Percentiles rank a stretch among this genome's conserved stretches.
These are phyloP conservation scores for Atherinosoma microstoma DNA, from an alignment of 2,797 vertebrate genomes.

Conservation along the genomic window DNA sequence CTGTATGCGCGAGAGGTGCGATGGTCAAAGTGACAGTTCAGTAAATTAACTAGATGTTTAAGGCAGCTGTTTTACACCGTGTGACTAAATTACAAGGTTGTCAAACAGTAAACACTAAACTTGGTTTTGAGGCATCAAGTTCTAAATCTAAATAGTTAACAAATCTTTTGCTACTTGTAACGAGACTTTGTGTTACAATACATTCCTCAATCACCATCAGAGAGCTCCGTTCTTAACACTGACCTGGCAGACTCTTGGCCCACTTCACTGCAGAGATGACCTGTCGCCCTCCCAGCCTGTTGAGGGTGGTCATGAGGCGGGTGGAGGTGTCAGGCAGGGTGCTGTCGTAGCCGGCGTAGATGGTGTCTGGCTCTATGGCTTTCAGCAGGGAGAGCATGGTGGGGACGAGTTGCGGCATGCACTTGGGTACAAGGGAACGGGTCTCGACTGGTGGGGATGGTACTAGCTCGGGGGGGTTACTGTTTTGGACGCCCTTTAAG, in stretches of 20 bases:
- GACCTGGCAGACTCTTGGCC: slow-evolving; percentile 98
- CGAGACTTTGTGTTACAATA: too few relatives aligned
- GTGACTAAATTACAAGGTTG: neutral
- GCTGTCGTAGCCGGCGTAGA: slow-evolving; percentile 94
- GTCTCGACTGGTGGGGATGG: slow-evolving; percentile 67
- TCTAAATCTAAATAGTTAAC: neutral
- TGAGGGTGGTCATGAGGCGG: slow-evolving; percentile 93
- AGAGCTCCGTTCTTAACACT: neutral
- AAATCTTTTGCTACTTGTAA: neutral
- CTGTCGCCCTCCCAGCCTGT: slow-evolving; percentile 94
- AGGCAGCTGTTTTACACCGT: neutral
- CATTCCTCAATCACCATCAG: neutral
- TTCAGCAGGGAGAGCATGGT: slow-evolving; percentile 95
- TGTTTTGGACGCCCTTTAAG: slow-evolving; percentile 86
- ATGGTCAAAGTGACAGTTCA: neutral
- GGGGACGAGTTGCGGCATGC: slow-evolving; percentile 93
- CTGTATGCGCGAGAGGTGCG: neutral
- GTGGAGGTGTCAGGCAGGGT: slow-evolving; percentile 91
- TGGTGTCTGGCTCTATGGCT: slow-evolving; percentile 95
- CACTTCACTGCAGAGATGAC: slow-evolving; percentile 97
- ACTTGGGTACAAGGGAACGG: slow-evolving; percentile 87
- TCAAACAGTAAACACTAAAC: neutral
- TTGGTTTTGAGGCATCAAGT: neutral
- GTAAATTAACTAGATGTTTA: neutral
- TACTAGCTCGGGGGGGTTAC: slow-evolving; percentile 68